These are phyloP conservation scores for Eulithis prunata DNA, from an alignment of 2,888 invertebrate genomes.

Conservation along the genomic window DNA sequence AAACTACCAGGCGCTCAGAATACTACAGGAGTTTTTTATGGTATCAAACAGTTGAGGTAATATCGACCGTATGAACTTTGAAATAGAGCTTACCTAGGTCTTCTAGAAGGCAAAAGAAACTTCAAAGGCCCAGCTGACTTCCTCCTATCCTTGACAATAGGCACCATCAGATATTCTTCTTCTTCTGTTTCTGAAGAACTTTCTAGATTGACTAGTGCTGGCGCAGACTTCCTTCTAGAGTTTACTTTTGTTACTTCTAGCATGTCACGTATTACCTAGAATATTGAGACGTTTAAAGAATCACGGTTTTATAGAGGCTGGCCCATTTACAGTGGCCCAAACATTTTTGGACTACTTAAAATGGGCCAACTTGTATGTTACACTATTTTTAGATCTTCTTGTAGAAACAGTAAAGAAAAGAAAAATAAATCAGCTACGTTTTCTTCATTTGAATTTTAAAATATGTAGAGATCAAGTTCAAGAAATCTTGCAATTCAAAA, in stretches of 20 bases:
- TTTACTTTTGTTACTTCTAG: conserved; percentile 69
- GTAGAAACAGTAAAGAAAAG: no score
- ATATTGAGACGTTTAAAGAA: background rate
- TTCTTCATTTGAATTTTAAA: no score
- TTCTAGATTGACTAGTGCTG: conserved; percentile 79
- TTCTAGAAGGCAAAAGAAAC: conserved; percentile 69
- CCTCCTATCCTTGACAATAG: conserved; percentile 69
- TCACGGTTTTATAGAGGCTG: no score
- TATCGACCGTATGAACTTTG: background rate
- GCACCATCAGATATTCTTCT: conserved; percentile 76
- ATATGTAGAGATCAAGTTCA: no score
- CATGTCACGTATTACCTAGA: conserved; percentile 67
- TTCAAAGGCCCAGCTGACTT: conserved; percentile 82
- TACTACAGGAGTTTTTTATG: background rate
- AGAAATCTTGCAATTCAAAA: no score
- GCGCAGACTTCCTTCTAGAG: conserved; percentile 83
- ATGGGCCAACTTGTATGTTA: no score
- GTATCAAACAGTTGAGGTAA: no score
- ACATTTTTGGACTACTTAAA: no score
- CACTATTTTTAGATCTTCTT: no score
- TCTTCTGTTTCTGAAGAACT: conserved; percentile 76
- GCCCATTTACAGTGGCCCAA: no score
- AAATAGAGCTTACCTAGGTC: conserved; percentile 66
- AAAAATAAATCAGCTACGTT: no score
- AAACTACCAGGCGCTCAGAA: conserved; percentile 7